These are phyloP conservation scores for Cataglyphis livida DNA, from an alignment of 2,888 invertebrate genomes.

Conservation along the genomic window DNA sequence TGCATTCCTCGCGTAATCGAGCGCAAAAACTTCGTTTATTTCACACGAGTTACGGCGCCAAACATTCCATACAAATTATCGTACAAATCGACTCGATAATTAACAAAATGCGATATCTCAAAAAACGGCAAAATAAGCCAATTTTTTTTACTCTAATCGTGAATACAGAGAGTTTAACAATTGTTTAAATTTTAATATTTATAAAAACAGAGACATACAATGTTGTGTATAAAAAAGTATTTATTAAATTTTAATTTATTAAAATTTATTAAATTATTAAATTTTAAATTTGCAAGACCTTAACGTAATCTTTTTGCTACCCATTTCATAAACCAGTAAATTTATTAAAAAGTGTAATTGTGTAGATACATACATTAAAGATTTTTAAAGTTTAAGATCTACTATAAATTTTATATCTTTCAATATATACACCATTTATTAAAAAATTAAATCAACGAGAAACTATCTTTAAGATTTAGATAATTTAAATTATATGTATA, in stretches of 20 bases:
- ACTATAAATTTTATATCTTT: background rate
- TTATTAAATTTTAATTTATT: background rate
- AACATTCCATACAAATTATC: slow-evolving; percentile 21
- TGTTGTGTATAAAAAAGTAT: background rate
- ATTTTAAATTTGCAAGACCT: background rate
- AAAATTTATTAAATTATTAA: background rate
- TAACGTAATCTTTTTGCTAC: background rate
- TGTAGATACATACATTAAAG: background rate
- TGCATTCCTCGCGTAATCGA: slow-evolving; percentile 38
- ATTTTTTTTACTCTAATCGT: background rate
- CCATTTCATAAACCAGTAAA: background rate
- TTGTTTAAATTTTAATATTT: background rate
- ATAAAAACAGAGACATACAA: background rate
- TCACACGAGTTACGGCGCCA: background rate
- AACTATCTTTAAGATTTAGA: background rate
- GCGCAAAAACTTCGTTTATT: slow-evolving; percentile 31
- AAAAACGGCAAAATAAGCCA: background rate
- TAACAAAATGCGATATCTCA: background rate
- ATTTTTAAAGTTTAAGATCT: too few species aligned
- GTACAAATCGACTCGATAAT: slow-evolving; percentile 2
- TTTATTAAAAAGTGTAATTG: background rate
- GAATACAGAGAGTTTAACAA: background rate
- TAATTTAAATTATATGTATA: background rate
- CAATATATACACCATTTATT: background rate
- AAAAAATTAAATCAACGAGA: background rate